phyloP scores from a whole-genome alignment of 2,797 vertebrate species.

The Heteromormyrus szaboi region DNA sequence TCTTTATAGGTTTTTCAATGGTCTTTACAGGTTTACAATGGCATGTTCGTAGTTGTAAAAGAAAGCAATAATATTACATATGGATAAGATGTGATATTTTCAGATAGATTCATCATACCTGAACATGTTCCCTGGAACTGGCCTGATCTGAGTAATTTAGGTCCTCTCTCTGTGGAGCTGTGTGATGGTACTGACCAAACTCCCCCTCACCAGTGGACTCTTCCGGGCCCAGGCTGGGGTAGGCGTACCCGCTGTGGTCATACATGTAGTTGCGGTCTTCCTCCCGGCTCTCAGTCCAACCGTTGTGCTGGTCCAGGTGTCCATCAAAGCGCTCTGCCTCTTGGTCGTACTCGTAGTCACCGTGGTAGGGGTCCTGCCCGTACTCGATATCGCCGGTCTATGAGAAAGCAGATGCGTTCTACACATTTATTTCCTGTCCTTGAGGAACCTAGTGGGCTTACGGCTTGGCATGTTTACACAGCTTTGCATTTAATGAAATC shows the following conservation, averaged over 20 bases:
- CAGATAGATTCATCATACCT: conserved; percentile 55
- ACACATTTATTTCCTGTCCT: background rate
- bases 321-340: conserved; percentile 44
- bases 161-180: conserved; percentile 47
- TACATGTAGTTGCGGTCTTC: conserved; percentile 51
- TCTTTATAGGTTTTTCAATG: background rate
- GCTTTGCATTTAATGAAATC: background rate
- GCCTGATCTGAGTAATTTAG: conserved; percentile 52
- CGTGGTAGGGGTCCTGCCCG: conserved; percentile 45
- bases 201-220: conserved; percentile 56
- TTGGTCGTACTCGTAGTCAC: conserved; percentile 51
- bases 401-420: conserved; percentile 24
- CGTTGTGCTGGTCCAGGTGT: conserved; percentile 43
- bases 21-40: background rate
- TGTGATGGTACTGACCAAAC: conserved; percentile 58
- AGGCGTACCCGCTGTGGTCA: conserved; percentile 50
- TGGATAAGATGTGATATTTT: background rate
- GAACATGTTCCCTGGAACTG: conserved; percentile 58
- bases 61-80: background rate
- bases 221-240: conserved; percentile 48
- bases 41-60: background rate
- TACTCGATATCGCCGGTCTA: conserved; percentile 54
- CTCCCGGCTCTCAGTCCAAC: conserved; percentile 57
- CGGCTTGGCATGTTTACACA: background rate
- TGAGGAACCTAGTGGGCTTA: background rate